phyloP scores from a whole-genome alignment of 2,113 vertebrate species.

The Scalopus aquaticus region DNA sequence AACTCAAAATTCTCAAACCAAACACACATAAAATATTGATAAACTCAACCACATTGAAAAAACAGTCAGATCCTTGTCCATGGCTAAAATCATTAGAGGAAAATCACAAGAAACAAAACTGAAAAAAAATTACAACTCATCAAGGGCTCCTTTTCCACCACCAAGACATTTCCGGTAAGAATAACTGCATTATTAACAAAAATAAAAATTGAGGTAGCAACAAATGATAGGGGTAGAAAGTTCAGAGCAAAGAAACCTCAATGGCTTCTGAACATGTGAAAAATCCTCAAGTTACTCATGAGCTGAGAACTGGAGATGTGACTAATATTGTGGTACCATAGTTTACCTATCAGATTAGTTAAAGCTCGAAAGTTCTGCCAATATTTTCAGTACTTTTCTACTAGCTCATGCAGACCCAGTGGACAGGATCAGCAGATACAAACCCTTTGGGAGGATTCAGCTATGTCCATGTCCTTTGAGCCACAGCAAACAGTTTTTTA shows the following conservation, averaged over 20 bases:
- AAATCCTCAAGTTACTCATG: neutral
- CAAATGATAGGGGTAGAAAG: neutral
- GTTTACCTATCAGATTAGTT: neutral
- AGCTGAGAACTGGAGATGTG: too few relatives aligned
- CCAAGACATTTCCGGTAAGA: neutral
- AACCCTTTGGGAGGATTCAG: neutral
- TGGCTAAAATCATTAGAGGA: neutral
- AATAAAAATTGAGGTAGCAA: neutral
- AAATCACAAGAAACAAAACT: neutral
- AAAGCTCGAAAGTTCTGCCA: neutral
- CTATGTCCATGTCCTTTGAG: neutral
- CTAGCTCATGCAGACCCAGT: neutral
- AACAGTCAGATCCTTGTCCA: neutral
- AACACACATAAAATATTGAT: neutral
- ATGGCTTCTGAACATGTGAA: neutral
- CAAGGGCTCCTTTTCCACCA: neutral
- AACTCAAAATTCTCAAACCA: neutral
- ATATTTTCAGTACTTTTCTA: too few relatives aligned
- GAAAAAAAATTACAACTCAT: neutral
- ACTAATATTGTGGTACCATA: neutral
- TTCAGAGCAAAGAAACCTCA: neutral
- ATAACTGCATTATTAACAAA: neutral
- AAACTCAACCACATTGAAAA: neutral
- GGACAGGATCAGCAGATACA: neutral
- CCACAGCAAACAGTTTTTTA: neutral